A percentile compares a stretch with the other conserved stretches of the same genome.
These are phyloP conservation scores for Acrocephalus scirpaceus DNA, from an alignment of 2,797 vertebrate species.

Conservation along the genomic window DNA sequence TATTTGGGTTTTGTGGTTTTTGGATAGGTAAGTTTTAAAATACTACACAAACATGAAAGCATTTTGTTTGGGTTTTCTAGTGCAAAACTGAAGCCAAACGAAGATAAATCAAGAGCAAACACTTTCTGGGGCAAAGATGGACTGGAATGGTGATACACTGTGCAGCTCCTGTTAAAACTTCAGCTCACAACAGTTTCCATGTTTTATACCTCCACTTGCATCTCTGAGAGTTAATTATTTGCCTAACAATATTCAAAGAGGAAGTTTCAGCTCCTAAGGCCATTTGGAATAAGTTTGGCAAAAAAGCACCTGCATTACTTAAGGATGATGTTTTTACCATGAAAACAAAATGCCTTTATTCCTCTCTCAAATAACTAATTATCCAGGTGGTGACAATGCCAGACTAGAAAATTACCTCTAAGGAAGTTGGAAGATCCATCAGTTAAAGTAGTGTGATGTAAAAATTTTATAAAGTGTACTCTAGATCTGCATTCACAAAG, in stretches of 20 bases:
- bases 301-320: background rate
- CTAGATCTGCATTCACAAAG: background rate
- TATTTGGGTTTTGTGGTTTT: background rate
- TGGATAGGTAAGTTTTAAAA: background rate
- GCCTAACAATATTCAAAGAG: background rate
- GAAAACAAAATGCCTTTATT: background rate
- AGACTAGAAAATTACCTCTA: background rate
- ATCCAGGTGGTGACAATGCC: background rate
- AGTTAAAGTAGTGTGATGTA: background rate
- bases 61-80: constrained; percentile 7
- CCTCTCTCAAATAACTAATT: background rate
- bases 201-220: background rate
- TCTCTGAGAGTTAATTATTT: background rate
- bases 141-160: background rate
- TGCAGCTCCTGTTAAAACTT: background rate
- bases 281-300: background rate
- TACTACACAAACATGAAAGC: background rate
- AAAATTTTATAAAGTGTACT: background rate
- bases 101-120: background rate
- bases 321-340: background rate
- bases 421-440: background rate
- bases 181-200: background rate
- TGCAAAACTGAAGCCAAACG: background rate
- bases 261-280: background rate
- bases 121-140: background rate